A percentile compares a stretch with the other conserved stretches of the same genome.
These are phyloP conservation scores for Eledona agricola DNA, from an alignment of 2,888 invertebrate species.

Conservation along the genomic window DNA sequence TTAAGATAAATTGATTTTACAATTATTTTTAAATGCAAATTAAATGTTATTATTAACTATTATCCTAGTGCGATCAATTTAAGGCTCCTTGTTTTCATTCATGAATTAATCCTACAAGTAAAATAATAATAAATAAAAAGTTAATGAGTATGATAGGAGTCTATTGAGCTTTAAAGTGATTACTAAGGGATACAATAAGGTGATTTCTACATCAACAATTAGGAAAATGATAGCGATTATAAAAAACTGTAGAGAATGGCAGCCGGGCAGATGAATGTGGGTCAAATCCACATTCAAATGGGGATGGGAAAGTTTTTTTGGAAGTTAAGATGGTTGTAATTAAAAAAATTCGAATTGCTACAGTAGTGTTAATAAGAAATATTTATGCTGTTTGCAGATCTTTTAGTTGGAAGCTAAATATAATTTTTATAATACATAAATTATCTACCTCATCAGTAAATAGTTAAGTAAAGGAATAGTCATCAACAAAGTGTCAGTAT, in stretches of 20 bases:
- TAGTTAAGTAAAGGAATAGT: slow-evolving; percentile 69
- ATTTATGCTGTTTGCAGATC: slow-evolving; percentile 71
- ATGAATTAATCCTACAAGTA: slow-evolving; percentile 66
- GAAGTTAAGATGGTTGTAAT: slow-evolving; percentile 64
- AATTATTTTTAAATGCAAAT: slow-evolving; percentile 64
- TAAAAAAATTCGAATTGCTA: slow-evolving; percentile 62
- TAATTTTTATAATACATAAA: slow-evolving; percentile 76
- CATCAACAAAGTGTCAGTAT: slow-evolving; percentile 77
- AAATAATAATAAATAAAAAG: slow-evolving; percentile 62
- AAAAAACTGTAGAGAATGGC: slow-evolving; percentile 72
- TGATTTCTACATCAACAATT: slow-evolving; percentile 79
- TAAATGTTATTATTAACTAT: slow-evolving; percentile 64
- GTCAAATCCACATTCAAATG: slow-evolving; percentile 73
- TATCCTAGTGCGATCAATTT: slow-evolving; percentile 64
- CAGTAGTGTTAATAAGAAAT: slow-evolving; percentile 57
- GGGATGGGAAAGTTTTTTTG: slow-evolving; percentile 68
- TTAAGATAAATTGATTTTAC: slow-evolving; percentile 60
- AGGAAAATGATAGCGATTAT: slow-evolving; percentile 74
- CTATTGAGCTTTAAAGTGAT: slow-evolving; percentile 57
- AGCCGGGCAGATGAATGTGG: slow-evolving; percentile 64
- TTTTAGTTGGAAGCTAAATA: slow-evolving; percentile 78
- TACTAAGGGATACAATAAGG: slow-evolving; percentile 70
- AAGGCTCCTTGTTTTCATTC: slow-evolving; percentile 71
- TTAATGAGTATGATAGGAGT: slow-evolving; percentile 33
- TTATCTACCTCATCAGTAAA: slow-evolving; percentile 75